Evolutionary conservation across 2,797 vertebrate species (phyloP), one percentile per base, ranked within the genome.

Genomic region (Garrulus glandarius): DNA sequence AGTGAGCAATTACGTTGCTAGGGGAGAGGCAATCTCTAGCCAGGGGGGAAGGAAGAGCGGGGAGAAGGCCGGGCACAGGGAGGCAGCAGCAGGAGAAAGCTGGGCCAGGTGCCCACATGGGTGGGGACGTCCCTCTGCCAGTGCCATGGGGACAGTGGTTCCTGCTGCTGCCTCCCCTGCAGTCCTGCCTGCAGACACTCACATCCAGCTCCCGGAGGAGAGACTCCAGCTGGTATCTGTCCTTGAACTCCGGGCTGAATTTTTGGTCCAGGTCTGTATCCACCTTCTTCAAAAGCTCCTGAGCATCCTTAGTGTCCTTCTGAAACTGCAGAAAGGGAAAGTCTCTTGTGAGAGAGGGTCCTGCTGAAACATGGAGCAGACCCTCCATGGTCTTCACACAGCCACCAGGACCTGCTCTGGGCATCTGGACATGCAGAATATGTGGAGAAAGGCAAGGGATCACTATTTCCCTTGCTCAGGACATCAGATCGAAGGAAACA

Each of bases 161-260:
- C 15, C 47, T 20, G 44, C 55, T n/a, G 32, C 83, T 34, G 61
- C 70, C 55, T 36, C 24, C 49, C 19, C 16, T 7, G 23, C 0
- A 6, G 8, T 11, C 34, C 77, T 59, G 43, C 50, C 63, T 39
- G 23, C 70, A 21, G 7, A 11, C 91, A 97, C 99, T 99, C 97
- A 99, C 99, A 44, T 99, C 98, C 76, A 99, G 96, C 63, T 99
- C 99, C 46, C 87, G 83, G 44, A 99, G 98, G 79, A 99, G 98
- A 29, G 98, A 98, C 61, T 99, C 99, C 9, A 98, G 98, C 98
- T 99, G 99, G 93, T 99, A 99, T 84, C 98, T 98, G 87, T 99
- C 99, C 96, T 99, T 99, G 97, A 99, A 99, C 83, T 99, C 99
- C 0, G 99, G 99, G 96, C 98, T 99, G 96, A 99, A 99, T 89